Evolutionary conservation across 2,888 invertebrate species (phyloP).

Genomic region (Hymenopus coronatus): DNA sequence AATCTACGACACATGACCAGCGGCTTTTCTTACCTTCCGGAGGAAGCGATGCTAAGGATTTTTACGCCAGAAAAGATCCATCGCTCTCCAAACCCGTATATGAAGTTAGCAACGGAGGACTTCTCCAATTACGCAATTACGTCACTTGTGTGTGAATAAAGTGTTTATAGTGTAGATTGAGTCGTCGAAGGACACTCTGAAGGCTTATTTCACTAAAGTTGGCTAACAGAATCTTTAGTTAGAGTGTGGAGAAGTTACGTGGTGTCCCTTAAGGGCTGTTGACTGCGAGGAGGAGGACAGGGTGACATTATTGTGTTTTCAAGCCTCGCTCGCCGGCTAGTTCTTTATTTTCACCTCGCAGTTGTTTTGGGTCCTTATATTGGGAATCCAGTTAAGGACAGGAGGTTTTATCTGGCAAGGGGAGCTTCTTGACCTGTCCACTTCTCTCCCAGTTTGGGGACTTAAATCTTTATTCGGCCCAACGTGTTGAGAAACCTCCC

Average conservation of each 20-base stretch:
- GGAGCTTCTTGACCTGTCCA: neutral
- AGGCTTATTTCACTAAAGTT: too few relatives aligned
- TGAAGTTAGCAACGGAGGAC: too few relatives aligned
- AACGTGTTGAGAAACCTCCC: too few relatives aligned
- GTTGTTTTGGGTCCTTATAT: neutral
- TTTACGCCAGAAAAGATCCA: too few relatives aligned
- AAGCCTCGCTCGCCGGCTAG: neutral
- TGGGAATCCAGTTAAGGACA: neutral
- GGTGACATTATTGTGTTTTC: neutral
- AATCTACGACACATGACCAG: too few relatives aligned
- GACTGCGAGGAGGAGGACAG: neutral
- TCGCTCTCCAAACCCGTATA: too few relatives aligned
- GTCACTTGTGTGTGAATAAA: too few relatives aligned
- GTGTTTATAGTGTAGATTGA: too few relatives aligned
- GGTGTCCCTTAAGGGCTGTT: neutral
- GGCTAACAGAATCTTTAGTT: neutral
- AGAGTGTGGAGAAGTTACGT: neutral
- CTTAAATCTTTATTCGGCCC: neutral
- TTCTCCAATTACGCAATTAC: too few relatives aligned
- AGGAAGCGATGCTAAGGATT: too few relatives aligned
- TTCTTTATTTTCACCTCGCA: neutral
- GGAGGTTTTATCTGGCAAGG: neutral
- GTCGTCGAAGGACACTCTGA: too few relatives aligned
- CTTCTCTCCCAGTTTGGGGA: neutral
- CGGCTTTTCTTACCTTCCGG: too few relatives aligned